phyloP scores from a whole-genome alignment of 2,797 vertebrate species.

The Eidolon dupreanum region DNA sequence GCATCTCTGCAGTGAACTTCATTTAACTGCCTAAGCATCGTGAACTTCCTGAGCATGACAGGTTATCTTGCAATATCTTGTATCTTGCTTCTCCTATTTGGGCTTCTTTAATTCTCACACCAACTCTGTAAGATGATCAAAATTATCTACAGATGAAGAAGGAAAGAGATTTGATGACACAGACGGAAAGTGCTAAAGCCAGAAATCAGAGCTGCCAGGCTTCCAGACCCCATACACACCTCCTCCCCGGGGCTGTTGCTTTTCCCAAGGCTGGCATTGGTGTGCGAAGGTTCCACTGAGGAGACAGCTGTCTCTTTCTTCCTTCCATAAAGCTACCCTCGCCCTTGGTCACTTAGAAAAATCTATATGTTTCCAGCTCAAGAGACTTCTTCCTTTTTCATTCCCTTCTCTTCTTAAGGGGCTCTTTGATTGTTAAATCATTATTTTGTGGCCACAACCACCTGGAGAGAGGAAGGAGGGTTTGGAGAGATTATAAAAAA shows the following conservation, averaged over 20 bases:
- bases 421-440: background rate
- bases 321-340: background rate
- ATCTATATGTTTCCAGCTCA: background rate
- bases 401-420: background rate
- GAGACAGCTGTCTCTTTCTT: background rate
- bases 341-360: background rate
- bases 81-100: background rate
- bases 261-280: background rate
- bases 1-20: background rate
- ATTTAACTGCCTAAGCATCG: background rate
- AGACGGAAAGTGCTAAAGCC: background rate
- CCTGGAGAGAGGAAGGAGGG: background rate
- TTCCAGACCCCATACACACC: background rate
- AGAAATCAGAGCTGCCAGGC: background rate
- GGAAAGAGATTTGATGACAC: background rate
- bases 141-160: constrained; percentile 17
- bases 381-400: background rate
- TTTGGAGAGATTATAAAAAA: background rate
- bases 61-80: background rate
- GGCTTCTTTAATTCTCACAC: background rate
- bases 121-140: background rate
- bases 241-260: background rate
- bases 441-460: background rate
- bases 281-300: background rate
- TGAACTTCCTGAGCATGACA: background rate